Percentiles rank a stretch among this genome's conserved stretches.
These are phyloP conservation scores for Macrophya annulata DNA, from an alignment of 2,888 invertebrate genomes.

Conservation along the genomic window DNA sequence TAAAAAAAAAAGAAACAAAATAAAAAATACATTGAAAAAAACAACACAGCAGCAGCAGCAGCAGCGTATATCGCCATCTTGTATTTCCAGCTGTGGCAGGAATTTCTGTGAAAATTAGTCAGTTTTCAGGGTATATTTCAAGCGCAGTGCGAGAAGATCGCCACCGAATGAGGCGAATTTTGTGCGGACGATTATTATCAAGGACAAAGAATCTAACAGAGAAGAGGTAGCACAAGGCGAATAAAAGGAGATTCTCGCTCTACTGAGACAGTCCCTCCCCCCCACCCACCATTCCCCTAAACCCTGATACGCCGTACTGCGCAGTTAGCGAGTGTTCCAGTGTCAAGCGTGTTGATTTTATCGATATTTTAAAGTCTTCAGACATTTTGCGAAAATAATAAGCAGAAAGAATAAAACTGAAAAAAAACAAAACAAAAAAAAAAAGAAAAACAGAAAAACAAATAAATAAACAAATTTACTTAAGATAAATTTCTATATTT, in stretches of 20 bases:
- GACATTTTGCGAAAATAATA: constrained; percentile 43
- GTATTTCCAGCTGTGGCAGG: constrained; percentile 68
- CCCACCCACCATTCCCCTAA: constrained; percentile 38
- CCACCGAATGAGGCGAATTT: constrained; percentile 50
- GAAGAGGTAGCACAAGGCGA: constrained; percentile 51
- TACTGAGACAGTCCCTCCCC: constrained; percentile 34
- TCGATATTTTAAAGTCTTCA: constrained; percentile 49
- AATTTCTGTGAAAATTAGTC: constrained; percentile 41
- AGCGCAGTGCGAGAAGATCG: constrained; percentile 31
- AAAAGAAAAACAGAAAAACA: background rate
- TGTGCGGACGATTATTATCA: constrained; percentile 50
- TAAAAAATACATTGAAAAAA: constrained; percentile 64
- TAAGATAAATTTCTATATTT: constrained; percentile 17
- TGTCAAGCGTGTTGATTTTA: constrained; percentile 53
- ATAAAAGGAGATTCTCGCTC: constrained; percentile 49
- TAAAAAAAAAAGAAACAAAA: background rate
- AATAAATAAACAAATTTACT: constrained; percentile 57
- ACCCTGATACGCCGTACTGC: constrained; percentile 49
- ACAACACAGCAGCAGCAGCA: constrained; percentile 64
- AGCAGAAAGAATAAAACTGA: background rate
- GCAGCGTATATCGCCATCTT: constrained; percentile 69
- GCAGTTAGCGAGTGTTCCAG: constrained; percentile 53
- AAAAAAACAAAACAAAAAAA: constrained; percentile 17
- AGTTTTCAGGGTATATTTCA: constrained; percentile 42
- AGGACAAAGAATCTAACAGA: constrained; percentile 46